Percentiles rank a stretch among this genome's conserved stretches.
Evolutionary conservation across 2,113 vertebrate species (phyloP).

Genomic region (Gnathonemus longibarbis): DNA sequence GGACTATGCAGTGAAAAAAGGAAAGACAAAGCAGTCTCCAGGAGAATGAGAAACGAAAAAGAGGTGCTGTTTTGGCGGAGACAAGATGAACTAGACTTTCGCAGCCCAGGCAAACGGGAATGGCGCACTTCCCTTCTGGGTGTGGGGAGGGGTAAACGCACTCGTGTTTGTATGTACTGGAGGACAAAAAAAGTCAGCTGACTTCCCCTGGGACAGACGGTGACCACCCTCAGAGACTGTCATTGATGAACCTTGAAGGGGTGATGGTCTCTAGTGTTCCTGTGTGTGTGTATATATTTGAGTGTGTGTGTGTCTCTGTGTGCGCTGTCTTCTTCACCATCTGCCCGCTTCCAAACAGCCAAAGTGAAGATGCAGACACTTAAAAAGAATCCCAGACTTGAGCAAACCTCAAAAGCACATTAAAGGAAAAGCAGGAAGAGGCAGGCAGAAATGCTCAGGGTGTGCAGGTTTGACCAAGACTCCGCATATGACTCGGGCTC

Average conservation of each 20-base stretch:
- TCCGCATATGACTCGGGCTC: background rate
- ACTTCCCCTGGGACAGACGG: background rate
- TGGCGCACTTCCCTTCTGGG: background rate
- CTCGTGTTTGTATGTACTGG: background rate
- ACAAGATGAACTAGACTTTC: background rate
- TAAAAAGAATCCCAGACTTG: background rate
- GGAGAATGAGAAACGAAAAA: background rate
- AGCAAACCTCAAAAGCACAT: background rate
- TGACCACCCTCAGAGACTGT: background rate
- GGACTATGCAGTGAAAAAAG: background rate
- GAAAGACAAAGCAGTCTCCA: background rate
- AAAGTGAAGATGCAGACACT: constrained; percentile 1
- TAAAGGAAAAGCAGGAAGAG: background rate
- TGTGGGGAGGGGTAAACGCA: background rate
- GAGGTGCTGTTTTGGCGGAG: background rate
- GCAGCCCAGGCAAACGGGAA: background rate
- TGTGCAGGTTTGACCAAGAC: background rate
- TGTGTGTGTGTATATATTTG: background rate
- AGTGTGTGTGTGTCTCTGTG: background rate
- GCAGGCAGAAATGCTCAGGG: background rate
- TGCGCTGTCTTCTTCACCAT: background rate
- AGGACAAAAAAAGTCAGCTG: background rate
- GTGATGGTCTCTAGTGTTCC: background rate
- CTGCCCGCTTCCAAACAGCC: constrained; percentile 7
- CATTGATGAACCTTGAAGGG: background rate